Base-by-base conservation (phyloP, 2,113 vertebrate species). In the Marmota flaviventris region DNA sequence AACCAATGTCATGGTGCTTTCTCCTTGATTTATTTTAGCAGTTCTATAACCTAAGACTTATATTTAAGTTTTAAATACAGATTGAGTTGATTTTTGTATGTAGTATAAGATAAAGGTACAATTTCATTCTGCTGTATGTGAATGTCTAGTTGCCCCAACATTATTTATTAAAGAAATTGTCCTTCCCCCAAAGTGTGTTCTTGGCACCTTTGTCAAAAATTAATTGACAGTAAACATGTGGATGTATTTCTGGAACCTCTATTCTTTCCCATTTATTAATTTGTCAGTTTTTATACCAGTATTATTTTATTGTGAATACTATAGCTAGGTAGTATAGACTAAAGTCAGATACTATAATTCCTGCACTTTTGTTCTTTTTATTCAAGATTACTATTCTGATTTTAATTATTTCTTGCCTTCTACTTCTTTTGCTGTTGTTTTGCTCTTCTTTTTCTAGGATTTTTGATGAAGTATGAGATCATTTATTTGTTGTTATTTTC, bases 251-350 rank as follows among this genome's bases (percentile, higher is more conserved):
- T 42, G 45, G 32, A 22, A 5, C 24, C 20, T 61, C 9, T 79
- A 34, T 85, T 61, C 4, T 76, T 22, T 27, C 20, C 25, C 29
- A 82, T 18, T 75, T 4, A 14, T 87, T 3, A 69, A 42, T n/a
- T 8, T 14, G 5, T 39, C 12, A 13, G 1, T 42, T 61, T 92
- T 61, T 77, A 24, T 83, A 22, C 32, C 4, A 24, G 8, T 4
- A 8, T 10, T n/a, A 8, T 1, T 0, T 18, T 27, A 20, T 27
- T 93, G 48, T 6, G 0, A 69, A 84, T 77, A 2, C 3, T 11
- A 9, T 34, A 77, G 14, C 34, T 29, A 39, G 24, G 29, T 77
- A 27, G 5, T 12, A 27, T 39, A 84, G 20, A 42, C 73, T 75
- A 53, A 58, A 78, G 10, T 83, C 32, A 76, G 22, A 12, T 18